A percentile compares a stretch with the other conserved stretches of the same genome.
phyloP scores from a whole-genome alignment of 2,888 invertebrate genomes.

The Anarsia innoxiella region DNA sequence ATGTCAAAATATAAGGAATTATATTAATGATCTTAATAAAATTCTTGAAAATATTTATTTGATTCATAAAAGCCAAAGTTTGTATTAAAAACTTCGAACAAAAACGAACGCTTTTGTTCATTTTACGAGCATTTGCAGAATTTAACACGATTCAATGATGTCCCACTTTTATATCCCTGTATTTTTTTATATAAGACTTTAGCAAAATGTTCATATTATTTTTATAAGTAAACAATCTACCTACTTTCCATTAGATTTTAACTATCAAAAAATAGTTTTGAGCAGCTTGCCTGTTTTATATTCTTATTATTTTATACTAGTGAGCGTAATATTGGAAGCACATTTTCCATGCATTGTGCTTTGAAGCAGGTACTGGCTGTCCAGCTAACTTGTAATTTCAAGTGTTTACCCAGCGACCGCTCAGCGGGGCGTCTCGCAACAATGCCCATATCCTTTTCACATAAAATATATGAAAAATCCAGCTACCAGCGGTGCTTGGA shows the following conservation, averaged over 20 bases:
- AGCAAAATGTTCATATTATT: no score
- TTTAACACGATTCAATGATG: no score
- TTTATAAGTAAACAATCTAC: no score
- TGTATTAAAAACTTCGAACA: no score
- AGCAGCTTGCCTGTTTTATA: no score
- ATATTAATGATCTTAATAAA: background rate
- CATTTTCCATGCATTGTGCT: slow-evolving; percentile 41
- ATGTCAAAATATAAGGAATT: background rate
- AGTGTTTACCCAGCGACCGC: slow-evolving; percentile 66
- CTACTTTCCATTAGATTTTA: no score
- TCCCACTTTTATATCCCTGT: no score
- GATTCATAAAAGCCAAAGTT: no score
- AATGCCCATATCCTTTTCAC: slow-evolving; percentile 74
- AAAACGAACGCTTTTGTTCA: slow-evolving; percentile 32
- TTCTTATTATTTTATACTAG: slow-evolving; percentile 63
- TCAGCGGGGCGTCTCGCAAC: slow-evolving; percentile 65
- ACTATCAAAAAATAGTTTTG: no score
- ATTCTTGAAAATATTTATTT: no score
- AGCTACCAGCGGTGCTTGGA: slow-evolving; percentile 62
- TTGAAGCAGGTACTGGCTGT: slow-evolving; percentile 32
- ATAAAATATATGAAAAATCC: slow-evolving; percentile 74
- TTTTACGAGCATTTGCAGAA: slow-evolving; percentile 40
- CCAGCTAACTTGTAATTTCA: slow-evolving; percentile 68
- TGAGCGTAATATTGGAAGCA: slow-evolving; percentile 72
- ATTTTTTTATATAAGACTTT: no score